Percentiles rank a stretch among this genome's conserved stretches.
These are phyloP conservation scores for Amphipoea lucens DNA, from an alignment of 2,888 invertebrate genomes.

Conservation along the genomic window DNA sequence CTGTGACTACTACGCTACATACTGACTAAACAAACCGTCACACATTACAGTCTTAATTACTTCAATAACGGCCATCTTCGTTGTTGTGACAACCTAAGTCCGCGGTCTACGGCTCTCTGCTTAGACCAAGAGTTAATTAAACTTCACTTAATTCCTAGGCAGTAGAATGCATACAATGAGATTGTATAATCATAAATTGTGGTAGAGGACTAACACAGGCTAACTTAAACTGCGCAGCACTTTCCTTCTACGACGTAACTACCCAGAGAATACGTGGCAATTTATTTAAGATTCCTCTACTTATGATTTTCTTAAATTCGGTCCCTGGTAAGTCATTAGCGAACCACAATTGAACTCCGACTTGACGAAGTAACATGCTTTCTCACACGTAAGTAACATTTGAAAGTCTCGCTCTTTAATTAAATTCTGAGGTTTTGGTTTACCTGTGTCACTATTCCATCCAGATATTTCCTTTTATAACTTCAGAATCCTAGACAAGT, in stretches of 20 bases:
- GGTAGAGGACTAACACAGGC: conserved; percentile 1
- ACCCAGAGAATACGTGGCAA: background rate
- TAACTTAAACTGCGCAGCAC: background rate
- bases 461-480: conserved; percentile 19
- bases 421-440: conserved; percentile 26
- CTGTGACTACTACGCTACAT: too few relatives aligned
- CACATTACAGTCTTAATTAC: background rate
- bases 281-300: background rate
- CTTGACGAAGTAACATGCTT: conserved; percentile 16
- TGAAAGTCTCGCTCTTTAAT: conserved; percentile 28
- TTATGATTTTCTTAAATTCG: background rate
- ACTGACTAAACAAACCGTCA: background rate
- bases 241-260: background rate
- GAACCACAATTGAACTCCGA: conserved; percentile 5
- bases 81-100: too few relatives aligned
- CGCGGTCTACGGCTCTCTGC: too few relatives aligned
- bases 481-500: conserved; percentile 1
- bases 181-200: conserved; percentile 25
- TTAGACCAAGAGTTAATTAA: conserved; percentile 1
- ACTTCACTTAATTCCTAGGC: conserved; percentile 17
- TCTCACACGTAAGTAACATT: conserved; percentile 20
- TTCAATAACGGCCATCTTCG: background rate
- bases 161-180: conserved; percentile 3
- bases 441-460: conserved; percentile 19
- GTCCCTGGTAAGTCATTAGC: background rate